These are phyloP conservation scores for Dione vanillae DNA, from an alignment of 2,888 invertebrate genomes.

Conservation along the genomic window DNA sequence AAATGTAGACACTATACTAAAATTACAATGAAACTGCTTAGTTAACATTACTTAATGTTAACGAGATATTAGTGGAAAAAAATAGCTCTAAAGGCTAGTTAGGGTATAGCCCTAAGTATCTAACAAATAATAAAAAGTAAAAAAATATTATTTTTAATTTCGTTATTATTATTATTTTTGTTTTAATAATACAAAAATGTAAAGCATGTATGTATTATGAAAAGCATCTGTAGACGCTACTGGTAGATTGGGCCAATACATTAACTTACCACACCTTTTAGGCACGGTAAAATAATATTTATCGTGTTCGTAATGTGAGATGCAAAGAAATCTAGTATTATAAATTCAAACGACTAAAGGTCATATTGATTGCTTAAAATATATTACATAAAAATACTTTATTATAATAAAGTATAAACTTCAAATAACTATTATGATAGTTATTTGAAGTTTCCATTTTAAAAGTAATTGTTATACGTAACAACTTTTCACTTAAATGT, in stretches of 20 bases:
- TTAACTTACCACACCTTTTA: background rate
- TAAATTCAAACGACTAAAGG: background rate
- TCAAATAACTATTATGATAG: no score
- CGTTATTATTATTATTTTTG: background rate
- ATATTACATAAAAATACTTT: no score
- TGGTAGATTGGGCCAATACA: background rate
- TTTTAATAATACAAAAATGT: background rate
- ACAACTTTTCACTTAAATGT: background rate
- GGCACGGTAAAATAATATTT: constrained; percentile 14
- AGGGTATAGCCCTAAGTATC: no score
- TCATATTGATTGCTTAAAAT: background rate
- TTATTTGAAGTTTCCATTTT: background rate
- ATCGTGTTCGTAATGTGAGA: background rate
- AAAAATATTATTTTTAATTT: background rate
- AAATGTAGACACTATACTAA: background rate
- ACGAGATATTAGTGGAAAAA: no score
- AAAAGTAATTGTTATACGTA: no score
- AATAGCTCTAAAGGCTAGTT: no score
- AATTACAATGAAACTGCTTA: no score
- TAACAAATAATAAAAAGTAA: no score
- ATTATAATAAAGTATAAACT: no score
- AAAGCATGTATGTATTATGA: background rate
- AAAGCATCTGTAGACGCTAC: background rate
- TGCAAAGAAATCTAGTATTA: background rate
- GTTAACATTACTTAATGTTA: no score